Evolutionary conservation across 2,888 invertebrate genomes (phyloP).

Genomic region (Merodon equestris): DNA sequence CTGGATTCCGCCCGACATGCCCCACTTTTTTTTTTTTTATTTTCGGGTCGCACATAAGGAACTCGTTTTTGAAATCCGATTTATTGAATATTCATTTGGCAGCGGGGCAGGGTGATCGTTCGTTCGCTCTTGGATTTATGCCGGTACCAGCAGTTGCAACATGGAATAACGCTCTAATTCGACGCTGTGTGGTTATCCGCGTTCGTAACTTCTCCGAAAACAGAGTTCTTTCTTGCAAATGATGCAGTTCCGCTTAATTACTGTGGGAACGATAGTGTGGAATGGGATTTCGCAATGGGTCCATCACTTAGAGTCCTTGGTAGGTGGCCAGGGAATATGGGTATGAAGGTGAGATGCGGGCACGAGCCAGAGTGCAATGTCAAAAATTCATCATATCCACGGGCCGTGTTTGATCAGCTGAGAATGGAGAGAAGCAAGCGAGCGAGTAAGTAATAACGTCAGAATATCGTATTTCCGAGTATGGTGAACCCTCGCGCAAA

Average conservation of each 20-base stretch:
- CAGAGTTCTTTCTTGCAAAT: too few relatives aligned
- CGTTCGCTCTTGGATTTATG: slow-evolving; percentile 42
- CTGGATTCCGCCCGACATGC: background rate
- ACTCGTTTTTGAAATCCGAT: slow-evolving; percentile 50
- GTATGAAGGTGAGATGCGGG: slow-evolving; percentile 59
- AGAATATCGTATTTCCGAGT: slow-evolving; percentile 55
- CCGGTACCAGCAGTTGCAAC: slow-evolving; percentile 64
- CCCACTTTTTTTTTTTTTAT: slow-evolving; percentile 28
- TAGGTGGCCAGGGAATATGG: slow-evolving; percentile 26
- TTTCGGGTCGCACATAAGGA: slow-evolving; percentile 61
- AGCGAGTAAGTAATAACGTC: slow-evolving; percentile 37
- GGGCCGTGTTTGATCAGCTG: slow-evolving; percentile 65
- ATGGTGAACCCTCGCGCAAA: slow-evolving; percentile 28
- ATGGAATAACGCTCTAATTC: slow-evolving; percentile 53
- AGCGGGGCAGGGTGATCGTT: slow-evolving; percentile 4
- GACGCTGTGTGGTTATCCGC: too few relatives aligned
- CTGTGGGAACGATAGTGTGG: slow-evolving; percentile 42
- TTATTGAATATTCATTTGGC: slow-evolving; percentile 42
- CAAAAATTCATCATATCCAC: slow-evolving; percentile 54
- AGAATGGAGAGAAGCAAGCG: slow-evolving; percentile 14
- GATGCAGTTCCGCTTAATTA: slow-evolving; percentile 44
- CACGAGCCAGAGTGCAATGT: slow-evolving; percentile 50
- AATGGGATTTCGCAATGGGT: slow-evolving; percentile 26
- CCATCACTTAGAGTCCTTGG: background rate
- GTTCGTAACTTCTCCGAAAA: slow-evolving; percentile 9